phyloP scores from a whole-genome alignment of 1,140 invertebrate genomes.

The Zaprionus tsacasi region DNA sequence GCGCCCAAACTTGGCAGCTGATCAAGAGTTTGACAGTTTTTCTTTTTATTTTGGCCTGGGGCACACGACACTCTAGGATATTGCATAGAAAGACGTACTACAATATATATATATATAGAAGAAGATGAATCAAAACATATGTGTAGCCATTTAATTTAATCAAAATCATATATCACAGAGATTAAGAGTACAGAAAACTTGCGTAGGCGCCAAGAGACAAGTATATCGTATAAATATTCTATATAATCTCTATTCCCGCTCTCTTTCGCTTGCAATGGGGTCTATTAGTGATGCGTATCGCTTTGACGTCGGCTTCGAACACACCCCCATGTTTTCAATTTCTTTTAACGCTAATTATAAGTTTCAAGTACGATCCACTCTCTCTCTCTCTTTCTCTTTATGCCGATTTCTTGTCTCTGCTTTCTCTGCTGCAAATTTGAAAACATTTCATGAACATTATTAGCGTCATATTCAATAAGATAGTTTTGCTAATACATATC shows the following conservation, averaged over 20 bases:
- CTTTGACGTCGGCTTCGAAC: conserved; percentile 28
- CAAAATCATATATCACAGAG: conserved; percentile 43
- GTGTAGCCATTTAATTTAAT: conserved; percentile 44
- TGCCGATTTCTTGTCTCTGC: background rate
- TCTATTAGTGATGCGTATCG: conserved; percentile 29
- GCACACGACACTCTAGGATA: conserved; percentile 61
- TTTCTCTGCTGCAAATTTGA: conserved; percentile 57
- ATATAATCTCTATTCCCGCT: background rate
- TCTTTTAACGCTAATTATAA: conserved; percentile 46
- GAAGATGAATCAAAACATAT: conserved; percentile 8
- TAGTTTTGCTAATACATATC: conserved; percentile 22
- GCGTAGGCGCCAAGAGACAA: conserved; percentile 23
- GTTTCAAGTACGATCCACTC: conserved; percentile 18
- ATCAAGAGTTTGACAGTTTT: conserved; percentile 45
- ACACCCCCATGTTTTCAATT: conserved; percentile 31
- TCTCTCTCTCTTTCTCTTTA: conserved; percentile 6
- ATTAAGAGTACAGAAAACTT: conserved; percentile 33
- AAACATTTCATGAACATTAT: conserved; percentile 71
- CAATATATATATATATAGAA: conserved; percentile 2
- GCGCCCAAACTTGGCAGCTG: conserved; percentile 56
- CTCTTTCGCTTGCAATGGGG: conserved; percentile 2
- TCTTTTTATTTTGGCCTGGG: conserved; percentile 30
- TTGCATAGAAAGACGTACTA: background rate
- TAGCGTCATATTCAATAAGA: conserved; percentile 71
- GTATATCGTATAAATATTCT: conserved; percentile 5